Evolutionary conservation across 2,113 vertebrate genomes (phyloP), one percentile per base, ranked within the genome.

Genomic region (Mus spicilegus): DNA sequence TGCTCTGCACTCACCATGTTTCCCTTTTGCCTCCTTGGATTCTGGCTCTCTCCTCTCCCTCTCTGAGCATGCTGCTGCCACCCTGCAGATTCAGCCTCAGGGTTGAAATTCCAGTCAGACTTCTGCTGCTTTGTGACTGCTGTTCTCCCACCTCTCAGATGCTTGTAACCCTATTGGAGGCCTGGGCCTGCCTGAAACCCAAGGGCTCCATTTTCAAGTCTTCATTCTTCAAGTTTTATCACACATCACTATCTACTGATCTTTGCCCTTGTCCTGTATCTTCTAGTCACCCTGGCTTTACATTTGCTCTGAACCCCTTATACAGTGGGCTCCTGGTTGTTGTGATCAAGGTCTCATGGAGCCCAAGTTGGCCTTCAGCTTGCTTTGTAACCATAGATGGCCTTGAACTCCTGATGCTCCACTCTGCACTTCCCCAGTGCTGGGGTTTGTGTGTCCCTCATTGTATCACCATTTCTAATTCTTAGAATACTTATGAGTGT

Each of bases 361-460:
- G n/a, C 9, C 1, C 20, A 42, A 19, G 20, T 42, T 73, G 8
- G 17, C 20, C 20, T 22, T 10, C 20, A 24, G 20, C n/a, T 42
- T 24, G 8, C n/a, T 73, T 22, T 39, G n/a, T 39, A 39, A 19
- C 58, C 13, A 12, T 58, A 58, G 58, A 58, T 58, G 17, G 17
- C 17, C 58, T 58, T 58, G 58, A 58, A 19, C n/a, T 49, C 39
- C 16, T 63, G 61, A 24, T 26, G 6, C 22, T 63, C 61, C 22
- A 9, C 7, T 63, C 61, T 63, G 22, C 61, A 2, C 8, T 63
- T 63, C 7, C 2, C 0, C 28, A 24, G 4, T 49, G 6, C 13
- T 77, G 12, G 42, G 26, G 16, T 28, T 49, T 0, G 0, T 2
- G 5, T 49, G 75, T 77, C 13, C 26, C 42, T 39, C 22, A 6